Evolutionary conservation across 2,888 invertebrate genomes (phyloP), one percentile per base, ranked within the genome.

Genomic region (Coelinius sp.): DNA sequence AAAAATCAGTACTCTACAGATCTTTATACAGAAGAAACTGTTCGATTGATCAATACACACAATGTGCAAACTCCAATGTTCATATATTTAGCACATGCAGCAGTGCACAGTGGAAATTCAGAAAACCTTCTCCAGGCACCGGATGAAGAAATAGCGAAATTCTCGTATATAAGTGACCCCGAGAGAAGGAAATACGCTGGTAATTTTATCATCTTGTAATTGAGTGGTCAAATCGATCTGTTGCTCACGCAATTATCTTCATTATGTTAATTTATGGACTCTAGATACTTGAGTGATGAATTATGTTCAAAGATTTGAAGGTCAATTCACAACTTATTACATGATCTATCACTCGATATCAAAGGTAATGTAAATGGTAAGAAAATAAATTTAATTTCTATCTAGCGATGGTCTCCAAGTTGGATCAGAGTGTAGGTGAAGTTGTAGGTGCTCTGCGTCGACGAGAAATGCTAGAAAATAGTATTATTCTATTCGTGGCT

Each of bases 11-110:
- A 95, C 80, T 90, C 93, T 1, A 95, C 95, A 0, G 93, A 94
- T 79, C 85, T 95, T 44, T 92, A 94, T 76, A 94, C 92, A 2
- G 84, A 90, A 12, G 92, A 93, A 82, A 92, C 94, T 0, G 88
- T 91, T 25, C 89, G 90, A 68, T 90, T 93, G 2, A 93, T 94
- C 71, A 85, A 88, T 12, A 82, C 88, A 0, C 94, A 94, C 79
- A 89, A 93, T 73, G 81, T 82, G 0, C 83, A 89, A 41, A 86
- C 88, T 7, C 96, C 97, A 0, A 88, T 97, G 67, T 96, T 96
- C 82, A 88, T 98, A 71, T 92, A 95, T 88, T 83, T 97, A 65
- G 92, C 93, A 0, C 96, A 97, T 85, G 90, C 93, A 65, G 97
- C 96, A 0, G 93, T 94, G 0, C 97, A 97, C 85, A 59, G 59